Base-by-base conservation (phyloP, 1,140 invertebrate genomes). In the Brachionus rotundiformis region DNA sequence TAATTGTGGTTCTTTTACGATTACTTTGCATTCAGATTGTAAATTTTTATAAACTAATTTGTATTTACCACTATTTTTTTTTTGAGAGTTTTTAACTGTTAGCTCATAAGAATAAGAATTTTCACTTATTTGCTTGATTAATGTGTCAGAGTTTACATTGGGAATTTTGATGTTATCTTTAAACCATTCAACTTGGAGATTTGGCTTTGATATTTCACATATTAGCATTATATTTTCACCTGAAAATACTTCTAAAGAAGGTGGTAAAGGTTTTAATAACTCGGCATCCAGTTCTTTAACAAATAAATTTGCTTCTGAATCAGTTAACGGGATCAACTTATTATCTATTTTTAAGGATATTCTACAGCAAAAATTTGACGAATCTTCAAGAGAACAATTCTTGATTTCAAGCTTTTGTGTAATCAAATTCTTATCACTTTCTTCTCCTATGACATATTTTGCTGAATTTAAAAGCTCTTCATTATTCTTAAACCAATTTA, bases 401-500 rank as follows among this genome's bases (percentile, higher is more conserved):
- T 36, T 79, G 1, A 79, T 79, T 10, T 27, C 8, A 0, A 79
- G 36, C 25, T 25, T 79, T 23, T 31, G 27, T 11, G 13, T 79
- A 11, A n/a, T 13, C 0, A 63, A 41, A 41, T 54, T 59, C 59
- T 59, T 79, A 5, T 79, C 76, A 1, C 3, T 27, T 29, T 23
- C 11, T 19, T 79, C 76, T 10, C 5, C 4, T 4, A 39, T 1
- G 13, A 0, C 11, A 19, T 36, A 39, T 59, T 33, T 79, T 36
- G 29, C 76, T 29, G 11, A 25, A 10, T 23, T 59, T 13, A 19
- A 0, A 11, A 79, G 11, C 59, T 54, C 47, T 25, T 59, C 36
- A 23, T 79, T 39, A 63, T 79, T 59, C 36, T 36, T 59, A 1
- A 79, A 36, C 76, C 76, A 79, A 31, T 79, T 63, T 39, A 59